phyloP scores from a whole-genome alignment of 2,888 invertebrate species.

The Trichacis sp. region DNA sequence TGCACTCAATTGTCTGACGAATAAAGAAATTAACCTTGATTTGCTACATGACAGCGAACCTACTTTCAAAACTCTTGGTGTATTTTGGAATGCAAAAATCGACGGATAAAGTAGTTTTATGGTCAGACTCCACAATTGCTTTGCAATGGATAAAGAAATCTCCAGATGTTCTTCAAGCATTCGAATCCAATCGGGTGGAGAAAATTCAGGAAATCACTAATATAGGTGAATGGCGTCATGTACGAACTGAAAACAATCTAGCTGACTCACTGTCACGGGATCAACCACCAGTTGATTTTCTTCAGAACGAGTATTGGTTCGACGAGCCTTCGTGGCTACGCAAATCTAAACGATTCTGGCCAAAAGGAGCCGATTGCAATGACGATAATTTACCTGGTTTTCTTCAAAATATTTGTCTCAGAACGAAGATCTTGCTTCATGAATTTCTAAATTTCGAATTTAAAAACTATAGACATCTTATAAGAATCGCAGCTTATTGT shows the following conservation, averaged over 20 bases:
- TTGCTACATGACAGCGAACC: no score
- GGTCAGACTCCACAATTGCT: conserved; percentile 42
- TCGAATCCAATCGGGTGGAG: conserved; percentile 38
- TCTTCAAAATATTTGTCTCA: no score
- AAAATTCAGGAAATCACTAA: conserved; percentile 25
- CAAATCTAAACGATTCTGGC: conserved; percentile 17
- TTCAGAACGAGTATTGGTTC: conserved; percentile 14
- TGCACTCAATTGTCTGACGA: no score
- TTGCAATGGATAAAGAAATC: conserved; percentile 43
- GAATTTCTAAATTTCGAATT: no score
- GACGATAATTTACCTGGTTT: no score
- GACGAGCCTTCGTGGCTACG: conserved; percentile 25
- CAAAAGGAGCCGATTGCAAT: background rate
- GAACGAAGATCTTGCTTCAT: no score
- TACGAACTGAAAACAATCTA: conserved; percentile 33
- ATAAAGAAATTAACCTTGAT: no score
- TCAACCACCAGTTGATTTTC: conserved; percentile 2
- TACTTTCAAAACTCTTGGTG: no score
- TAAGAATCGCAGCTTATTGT: no score
- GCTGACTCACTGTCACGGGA: conserved; percentile 41
- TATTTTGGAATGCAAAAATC: no score
- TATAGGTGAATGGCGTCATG: conserved; percentile 27
- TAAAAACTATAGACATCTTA: no score
- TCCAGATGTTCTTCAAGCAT: conserved; percentile 37
- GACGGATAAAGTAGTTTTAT: conserved; percentile 15